Percentiles rank a stretch among this genome's conserved stretches.
These are phyloP conservation scores for Micrastur ruficollis DNA, from an alignment of 2,797 vertebrate genomes.

Conservation along the genomic window DNA sequence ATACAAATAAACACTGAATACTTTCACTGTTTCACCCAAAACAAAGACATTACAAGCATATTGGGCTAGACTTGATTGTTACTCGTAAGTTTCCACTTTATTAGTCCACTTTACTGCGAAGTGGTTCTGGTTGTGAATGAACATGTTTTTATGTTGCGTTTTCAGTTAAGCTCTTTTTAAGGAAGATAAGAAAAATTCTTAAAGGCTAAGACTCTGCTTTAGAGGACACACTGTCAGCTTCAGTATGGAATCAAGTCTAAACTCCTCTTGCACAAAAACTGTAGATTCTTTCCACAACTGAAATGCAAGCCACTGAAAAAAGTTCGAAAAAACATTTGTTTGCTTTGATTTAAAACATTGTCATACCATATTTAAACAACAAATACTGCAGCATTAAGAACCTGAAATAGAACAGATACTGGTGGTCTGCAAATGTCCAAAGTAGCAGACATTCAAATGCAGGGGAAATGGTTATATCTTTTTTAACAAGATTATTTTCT, in stretches of 20 bases:
- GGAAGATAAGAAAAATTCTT: neutral
- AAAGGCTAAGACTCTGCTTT: neutral
- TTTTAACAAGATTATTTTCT: neutral
- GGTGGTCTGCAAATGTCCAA: neutral
- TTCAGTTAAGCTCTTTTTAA: neutral
- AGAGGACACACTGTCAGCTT: neutral
- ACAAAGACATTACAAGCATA: neutral
- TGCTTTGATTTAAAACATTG: neutral
- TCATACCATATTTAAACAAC: neutral
- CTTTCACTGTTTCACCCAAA: neutral
- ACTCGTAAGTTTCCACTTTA: neutral
- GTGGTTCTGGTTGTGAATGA: neutral
- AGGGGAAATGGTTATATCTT: neutral
- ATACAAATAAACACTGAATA: neutral
- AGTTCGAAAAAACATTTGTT: neutral
- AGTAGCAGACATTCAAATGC: neutral
- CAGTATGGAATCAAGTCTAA: neutral
- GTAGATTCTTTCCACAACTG: neutral
- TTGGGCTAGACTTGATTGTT: neutral
- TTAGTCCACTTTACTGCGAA: neutral
- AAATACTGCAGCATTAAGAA: neutral
- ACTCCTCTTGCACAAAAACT: neutral
- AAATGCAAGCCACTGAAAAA: neutral
- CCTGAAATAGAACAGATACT: rapidly evolving
- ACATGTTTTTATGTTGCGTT: neutral